A percentile compares a stretch with the other conserved stretches of the same genome.
Conservation (phyloP, 2,797 vertebrate genomes). For the Sorex maritimensis region DNA sequence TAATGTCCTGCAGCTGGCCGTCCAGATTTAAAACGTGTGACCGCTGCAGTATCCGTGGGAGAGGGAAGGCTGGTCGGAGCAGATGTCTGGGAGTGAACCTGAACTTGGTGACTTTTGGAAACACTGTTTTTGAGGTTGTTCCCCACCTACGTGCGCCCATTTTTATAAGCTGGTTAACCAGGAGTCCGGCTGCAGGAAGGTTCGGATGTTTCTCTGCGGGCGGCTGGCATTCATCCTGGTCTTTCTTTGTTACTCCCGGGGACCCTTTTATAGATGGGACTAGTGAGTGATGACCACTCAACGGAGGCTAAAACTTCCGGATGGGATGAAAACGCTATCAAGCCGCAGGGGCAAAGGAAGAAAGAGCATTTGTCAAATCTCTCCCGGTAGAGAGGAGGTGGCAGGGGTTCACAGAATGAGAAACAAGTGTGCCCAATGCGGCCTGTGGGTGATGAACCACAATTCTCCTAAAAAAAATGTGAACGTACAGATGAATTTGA, state of each 20-base stretch:
- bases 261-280: constrained; percentile 74
- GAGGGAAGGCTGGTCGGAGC: constrained; percentile 80
- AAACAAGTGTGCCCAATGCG: neutral
- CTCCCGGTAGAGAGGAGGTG: neutral
- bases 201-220: constrained; percentile 77
- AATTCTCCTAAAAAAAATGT: constrained; percentile 15
- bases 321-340: constrained; percentile 52
- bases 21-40: constrained; percentile 85
- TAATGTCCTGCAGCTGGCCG: constrained; percentile 87
- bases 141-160: constrained; percentile 89
- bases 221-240: constrained; percentile 81
- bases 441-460: neutral
- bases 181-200: constrained; percentile 89
- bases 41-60: constrained; percentile 81
- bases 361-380: neutral
- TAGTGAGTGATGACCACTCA: constrained; percentile 65
- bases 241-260: constrained; percentile 75
- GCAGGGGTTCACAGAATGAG: neutral
- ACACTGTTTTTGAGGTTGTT: constrained; percentile 85
- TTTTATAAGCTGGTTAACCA: constrained; percentile 91
- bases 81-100: constrained; percentile 87
- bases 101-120: constrained; percentile 88
- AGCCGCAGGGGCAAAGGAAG: neutral
- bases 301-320: constrained; percentile 59
- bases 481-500: neutral